Evolutionary conservation across 2,888 invertebrate species (phyloP), one percentile per base, ranked within the genome.

Genomic region (Agapetus fuscipes): DNA sequence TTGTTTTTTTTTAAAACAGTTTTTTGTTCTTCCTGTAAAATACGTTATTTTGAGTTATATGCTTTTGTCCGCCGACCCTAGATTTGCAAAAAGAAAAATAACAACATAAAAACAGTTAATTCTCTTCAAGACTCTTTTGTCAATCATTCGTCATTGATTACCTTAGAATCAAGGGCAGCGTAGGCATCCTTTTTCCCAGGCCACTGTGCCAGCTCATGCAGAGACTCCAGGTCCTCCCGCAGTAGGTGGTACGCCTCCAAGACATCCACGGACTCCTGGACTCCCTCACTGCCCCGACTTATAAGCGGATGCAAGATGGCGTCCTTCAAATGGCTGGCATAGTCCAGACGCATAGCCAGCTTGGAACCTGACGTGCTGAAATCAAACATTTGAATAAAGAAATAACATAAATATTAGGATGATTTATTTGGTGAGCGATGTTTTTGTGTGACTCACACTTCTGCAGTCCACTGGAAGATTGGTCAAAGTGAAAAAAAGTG

Each of bases 221-320:
- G 65, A 9, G 83, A 83, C 48, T 96, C 95, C 51, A 95, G 66
- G 60, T 99, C 98, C 54, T 97, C 96, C 41, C 90, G 74, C 36
- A 89, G 59, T 40, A 98, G 70, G 56, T 85, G 82, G 61, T 99
- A 98, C 4, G 79, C 66, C 55, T 84, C 80, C 65, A 96, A 76
- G 10, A 85, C 73, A 3, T 72, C 66, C 30, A 97, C 59, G 0
- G 89, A 76, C 37, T 74, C 61, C 0, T 69, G 57, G 2, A 95
- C 76, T 4, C 90, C 93, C 1, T 84, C 84, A 1, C 60, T 47
- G 2, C 82, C 85, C 3, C 76, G 62, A 7, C 70, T 61, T n/a
- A 77, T 63, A 36, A 98, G 67, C 0, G 96, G 96, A 7, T 66
- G 71, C 1, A 86, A 66, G 44, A 98, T 76, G 0, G 79, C 74